A percentile compares a stretch with the other conserved stretches of the same genome.
These are phyloP conservation scores for Centropus bengalensis DNA, from an alignment of 2,113 vertebrate species.

Conservation along the genomic window DNA sequence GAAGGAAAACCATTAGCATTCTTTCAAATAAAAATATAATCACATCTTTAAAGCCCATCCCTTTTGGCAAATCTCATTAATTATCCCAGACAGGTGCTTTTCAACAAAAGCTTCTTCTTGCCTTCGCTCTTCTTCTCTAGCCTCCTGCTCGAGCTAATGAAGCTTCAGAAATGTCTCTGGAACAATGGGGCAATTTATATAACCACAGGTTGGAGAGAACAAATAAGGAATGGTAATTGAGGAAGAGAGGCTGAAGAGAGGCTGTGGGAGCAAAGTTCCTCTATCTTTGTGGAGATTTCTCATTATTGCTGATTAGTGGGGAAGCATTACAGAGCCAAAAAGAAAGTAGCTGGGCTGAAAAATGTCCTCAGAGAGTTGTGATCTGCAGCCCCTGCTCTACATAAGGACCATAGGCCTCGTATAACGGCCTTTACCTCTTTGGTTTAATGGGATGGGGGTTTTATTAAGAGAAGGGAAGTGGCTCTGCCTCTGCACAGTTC, in stretches of 20 bases:
- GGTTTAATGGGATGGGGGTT: not conserved
- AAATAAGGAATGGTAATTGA: slow-evolving; percentile 4
- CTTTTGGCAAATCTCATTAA: not conserved
- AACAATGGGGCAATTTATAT: slow-evolving; percentile 51
- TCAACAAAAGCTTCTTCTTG: slow-evolving; percentile 38
- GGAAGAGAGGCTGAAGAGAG: not conserved
- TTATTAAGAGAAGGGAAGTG: not conserved
- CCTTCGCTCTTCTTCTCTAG: not conserved
- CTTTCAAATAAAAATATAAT: slow-evolving; percentile 23
- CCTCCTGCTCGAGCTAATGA: slow-evolving; percentile 35
- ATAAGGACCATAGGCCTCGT: not conserved
- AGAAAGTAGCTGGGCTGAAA: not conserved
- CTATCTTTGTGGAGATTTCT: not conserved
- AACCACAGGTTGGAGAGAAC: slow-evolving; percentile 26
- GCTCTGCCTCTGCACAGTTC: not conserved
- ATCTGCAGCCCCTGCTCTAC: not conserved
- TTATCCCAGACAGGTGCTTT: slow-evolving; percentile 50
- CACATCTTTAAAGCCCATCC: not conserved
- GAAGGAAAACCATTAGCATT: not conserved
- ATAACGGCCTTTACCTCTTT: not conserved
- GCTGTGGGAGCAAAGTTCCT: not conserved
- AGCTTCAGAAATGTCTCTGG: not conserved
- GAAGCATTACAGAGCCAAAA: not conserved
- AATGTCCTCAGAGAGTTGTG: not conserved
- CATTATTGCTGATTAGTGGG: slow-evolving; percentile 19